Conservation (phyloP, 2,888 invertebrate species). For the Lutraria lutraria region DNA sequence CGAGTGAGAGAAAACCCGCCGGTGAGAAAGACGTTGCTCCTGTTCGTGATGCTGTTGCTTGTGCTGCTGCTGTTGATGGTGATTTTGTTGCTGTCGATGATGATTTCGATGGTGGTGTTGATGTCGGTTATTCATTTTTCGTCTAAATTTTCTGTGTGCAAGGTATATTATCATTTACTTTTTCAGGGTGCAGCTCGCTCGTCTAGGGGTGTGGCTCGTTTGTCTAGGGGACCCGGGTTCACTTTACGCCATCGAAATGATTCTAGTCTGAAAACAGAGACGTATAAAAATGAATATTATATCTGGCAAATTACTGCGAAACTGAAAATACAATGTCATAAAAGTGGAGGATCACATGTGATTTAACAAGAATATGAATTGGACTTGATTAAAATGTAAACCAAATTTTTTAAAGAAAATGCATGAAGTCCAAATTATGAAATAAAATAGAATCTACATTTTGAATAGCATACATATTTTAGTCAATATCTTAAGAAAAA, state of each 20-base stretch:
- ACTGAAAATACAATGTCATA: too few species aligned
- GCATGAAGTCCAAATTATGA: too few species aligned
- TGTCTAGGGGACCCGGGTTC: conserved; percentile 41
- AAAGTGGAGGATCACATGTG: too few species aligned
- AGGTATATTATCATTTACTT: conserved; percentile 38
- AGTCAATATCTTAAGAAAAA: too few species aligned
- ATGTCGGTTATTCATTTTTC: conserved; percentile 52
- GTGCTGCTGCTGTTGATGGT: conserved; percentile 40
- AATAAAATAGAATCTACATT: too few species aligned
- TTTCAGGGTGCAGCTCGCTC: conserved; percentile 25
- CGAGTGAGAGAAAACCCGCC: conserved; percentile 63
- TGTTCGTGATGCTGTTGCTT: conserved; percentile 31
- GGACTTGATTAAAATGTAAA: too few species aligned
- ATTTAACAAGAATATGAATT: too few species aligned
- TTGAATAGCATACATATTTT: too few species aligned
- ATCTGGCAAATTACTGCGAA: too few species aligned
- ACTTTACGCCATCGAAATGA: conserved; percentile 9
- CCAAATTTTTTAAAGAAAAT: too few species aligned
- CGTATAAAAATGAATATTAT: too few species aligned
- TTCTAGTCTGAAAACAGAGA: background rate
- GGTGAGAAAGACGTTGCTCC: conserved; percentile 42
- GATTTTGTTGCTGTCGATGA: conserved; percentile 49
- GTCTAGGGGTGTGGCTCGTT: conserved; percentile 47
- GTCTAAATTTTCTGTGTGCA: conserved; percentile 61
- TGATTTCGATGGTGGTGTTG: conserved; percentile 49